phyloP scores from a whole-genome alignment of 2,797 vertebrate genomes.

The Enteromius thamalakanensis region DNA sequence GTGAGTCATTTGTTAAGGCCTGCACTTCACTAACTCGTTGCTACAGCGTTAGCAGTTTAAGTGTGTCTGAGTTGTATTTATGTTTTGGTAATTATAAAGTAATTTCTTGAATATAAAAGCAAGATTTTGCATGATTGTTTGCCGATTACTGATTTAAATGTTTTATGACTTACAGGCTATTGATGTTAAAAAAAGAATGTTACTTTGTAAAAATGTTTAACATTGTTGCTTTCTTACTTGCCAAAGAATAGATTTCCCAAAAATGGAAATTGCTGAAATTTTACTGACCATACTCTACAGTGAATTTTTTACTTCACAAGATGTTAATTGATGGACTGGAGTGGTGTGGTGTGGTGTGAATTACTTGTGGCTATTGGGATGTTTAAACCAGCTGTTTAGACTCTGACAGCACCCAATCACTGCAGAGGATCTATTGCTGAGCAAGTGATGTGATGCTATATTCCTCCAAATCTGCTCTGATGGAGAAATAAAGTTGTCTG shows the following conservation, averaged over 20 bases:
- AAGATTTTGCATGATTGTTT: neutral
- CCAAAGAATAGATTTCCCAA: neutral
- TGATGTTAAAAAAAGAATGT: neutral
- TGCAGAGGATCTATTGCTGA: neutral
- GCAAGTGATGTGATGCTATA: neutral
- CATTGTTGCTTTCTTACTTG: neutral
- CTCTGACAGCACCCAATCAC: neutral
- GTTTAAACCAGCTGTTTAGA: neutral
- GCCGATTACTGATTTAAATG: neutral
- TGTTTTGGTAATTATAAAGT: neutral
- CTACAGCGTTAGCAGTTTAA: neutral
- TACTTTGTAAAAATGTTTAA: neutral
- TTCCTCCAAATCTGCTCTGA: neutral
- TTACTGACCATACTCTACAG: neutral
- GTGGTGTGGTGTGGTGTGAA: neutral
- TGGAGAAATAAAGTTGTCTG: too few species aligned
- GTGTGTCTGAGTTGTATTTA: neutral
- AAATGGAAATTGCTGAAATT: neutral
- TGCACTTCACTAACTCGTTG: neutral
- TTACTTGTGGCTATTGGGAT: neutral
- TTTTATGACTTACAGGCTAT: neutral
- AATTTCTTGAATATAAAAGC: constrained; percentile 5
- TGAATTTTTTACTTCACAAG: neutral
- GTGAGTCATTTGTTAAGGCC: neutral
- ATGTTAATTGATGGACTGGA: neutral